Evolutionary conservation across 2,113 vertebrate genomes (phyloP).

Genomic region (Hippocampus mohnikei): DNA sequence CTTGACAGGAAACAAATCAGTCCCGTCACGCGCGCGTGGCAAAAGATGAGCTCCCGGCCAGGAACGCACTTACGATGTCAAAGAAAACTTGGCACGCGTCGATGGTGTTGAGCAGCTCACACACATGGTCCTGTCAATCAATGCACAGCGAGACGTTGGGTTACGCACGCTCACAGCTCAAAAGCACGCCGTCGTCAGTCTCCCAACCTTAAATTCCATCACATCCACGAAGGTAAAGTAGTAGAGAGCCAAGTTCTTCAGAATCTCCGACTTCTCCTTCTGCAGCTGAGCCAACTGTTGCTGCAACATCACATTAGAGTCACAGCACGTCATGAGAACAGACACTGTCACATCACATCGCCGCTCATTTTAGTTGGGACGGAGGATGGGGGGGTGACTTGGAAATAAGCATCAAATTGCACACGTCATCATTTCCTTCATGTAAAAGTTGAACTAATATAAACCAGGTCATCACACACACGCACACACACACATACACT

Average conservation of each 20-base stretch:
- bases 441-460: not conserved
- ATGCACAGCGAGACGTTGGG: not conserved
- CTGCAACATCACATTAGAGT: slow-evolving; percentile 73
- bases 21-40: not conserved
- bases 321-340: not conserved
- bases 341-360: not conserved
- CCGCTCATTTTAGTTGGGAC: not conserved
- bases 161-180: not conserved
- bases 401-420: not conserved
- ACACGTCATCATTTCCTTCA: not conserved
- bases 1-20: slow-evolving; percentile 54
- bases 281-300: slow-evolving; percentile 99
- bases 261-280: slow-evolving; percentile 98
- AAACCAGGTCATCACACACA: not conserved
- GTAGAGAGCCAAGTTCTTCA: slow-evolving; percentile 98
- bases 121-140: slow-evolving; percentile 86
- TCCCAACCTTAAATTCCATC: slow-evolving; percentile 97
- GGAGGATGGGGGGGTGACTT: not conserved
- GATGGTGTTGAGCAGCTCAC: slow-evolving; percentile 96
- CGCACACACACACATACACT: no score
- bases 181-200: rapidly evolving
- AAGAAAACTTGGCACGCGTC: slow-evolving; percentile 99
- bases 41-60: not conserved
- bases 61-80: slow-evolving; percentile 86
- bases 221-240: slow-evolving; percentile 99